Conservation (phyloP, 2,888 invertebrate genomes). For the Atethmia centrago region DNA sequence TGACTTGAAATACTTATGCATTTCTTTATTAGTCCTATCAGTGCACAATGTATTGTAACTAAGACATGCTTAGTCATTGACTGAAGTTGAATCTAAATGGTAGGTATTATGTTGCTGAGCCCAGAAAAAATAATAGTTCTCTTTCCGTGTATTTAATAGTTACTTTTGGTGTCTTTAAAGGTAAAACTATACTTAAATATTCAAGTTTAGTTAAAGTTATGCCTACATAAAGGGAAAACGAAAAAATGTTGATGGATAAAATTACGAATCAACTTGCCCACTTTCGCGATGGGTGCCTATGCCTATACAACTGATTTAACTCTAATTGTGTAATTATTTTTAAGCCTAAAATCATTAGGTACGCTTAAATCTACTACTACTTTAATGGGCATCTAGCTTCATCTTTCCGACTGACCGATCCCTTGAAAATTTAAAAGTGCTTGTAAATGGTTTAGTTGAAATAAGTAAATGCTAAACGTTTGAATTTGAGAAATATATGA, state of each 20-base stretch:
- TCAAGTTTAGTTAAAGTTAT: too few relatives aligned
- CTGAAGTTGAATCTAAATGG: not conserved
- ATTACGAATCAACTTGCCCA: not conserved
- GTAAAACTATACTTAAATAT: too few relatives aligned
- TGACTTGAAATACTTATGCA: slow-evolving; percentile 18
- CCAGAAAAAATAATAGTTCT: not conserved
- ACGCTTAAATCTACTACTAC: too few relatives aligned
- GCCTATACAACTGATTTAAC: not conserved
- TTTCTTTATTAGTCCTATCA: slow-evolving; percentile 32
- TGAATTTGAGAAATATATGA: not conserved
- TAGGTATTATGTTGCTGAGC: not conserved
- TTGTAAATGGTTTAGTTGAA: too few relatives aligned
- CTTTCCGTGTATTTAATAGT: not conserved
- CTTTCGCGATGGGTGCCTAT: too few relatives aligned
- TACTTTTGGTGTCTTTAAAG: not conserved
- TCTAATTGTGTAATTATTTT: too few relatives aligned
- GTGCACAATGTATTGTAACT: not conserved
- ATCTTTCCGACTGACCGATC: not conserved
- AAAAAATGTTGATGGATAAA: not conserved
- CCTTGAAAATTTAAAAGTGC: too few relatives aligned
- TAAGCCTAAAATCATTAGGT: too few relatives aligned
- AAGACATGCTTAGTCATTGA: not conserved
- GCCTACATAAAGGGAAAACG: too few relatives aligned
- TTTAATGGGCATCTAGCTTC: not conserved
- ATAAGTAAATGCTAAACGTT: too few relatives aligned